Evolutionary conservation across 2,113 vertebrate species (phyloP), one percentile per base, ranked within the genome.

Genomic region (Dicentrarchus labrax): DNA sequence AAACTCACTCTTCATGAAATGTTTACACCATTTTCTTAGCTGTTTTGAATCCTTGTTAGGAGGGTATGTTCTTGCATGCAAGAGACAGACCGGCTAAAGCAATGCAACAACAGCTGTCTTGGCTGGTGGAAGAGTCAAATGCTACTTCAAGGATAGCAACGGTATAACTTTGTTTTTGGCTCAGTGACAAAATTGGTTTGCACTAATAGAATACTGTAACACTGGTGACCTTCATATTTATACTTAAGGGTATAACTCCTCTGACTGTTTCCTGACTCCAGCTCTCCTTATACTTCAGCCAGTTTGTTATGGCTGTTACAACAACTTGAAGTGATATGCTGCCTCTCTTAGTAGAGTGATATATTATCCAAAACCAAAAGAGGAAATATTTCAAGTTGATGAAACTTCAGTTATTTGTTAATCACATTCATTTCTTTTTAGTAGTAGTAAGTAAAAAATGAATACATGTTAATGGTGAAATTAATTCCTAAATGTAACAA

Each of bases 141-240:
- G 83, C 54, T 91, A 48, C 88, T 92, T 91, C 77, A 86, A 91
- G 86, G 90, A 94, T 90, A 91, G 90, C 78, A 88, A 85, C 80
- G 8, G 88, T 87, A 72, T 92, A 83, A 89, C 67, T 89, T 90
- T 86, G 66, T 84, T 79, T 90, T 88, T 91, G 91, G 88, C 87
- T 78, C 66, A 15, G 30, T 86, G 83, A 86, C 93, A 93, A 85
- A 87, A 82, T 59, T 59, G 43, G 83, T 82, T 84, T 76, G 84
- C 78, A 83, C 82, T 85, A 84, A 85, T 65, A 88, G 69, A 87
- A 88, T 73, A 80, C 82, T 17, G 72, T 24, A 53, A 51, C 73
- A 75, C 60, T 69, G 51, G 19, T 89, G 90, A 90, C 87, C 89
- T 93, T 91, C 68, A 82, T 10, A n/a, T 53, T 72, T 22, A 59